phyloP scores from a whole-genome alignment of 2,888 invertebrate species.

The Epinotia nisella region DNA sequence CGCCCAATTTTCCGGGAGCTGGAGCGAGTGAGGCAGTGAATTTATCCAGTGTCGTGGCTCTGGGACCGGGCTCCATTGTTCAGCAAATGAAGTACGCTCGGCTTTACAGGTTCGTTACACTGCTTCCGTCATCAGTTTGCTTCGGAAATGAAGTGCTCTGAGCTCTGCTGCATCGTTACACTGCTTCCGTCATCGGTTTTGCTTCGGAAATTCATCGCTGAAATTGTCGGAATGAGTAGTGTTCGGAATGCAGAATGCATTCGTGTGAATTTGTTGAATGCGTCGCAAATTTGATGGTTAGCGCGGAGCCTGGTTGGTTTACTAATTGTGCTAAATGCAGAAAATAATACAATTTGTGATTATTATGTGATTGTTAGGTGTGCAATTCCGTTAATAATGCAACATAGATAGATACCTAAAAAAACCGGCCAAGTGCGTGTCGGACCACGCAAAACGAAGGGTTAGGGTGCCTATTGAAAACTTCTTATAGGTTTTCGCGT shows the following conservation, averaged over 20 bases:
- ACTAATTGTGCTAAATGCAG: background rate
- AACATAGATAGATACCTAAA: background rate
- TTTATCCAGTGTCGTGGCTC: constrained; percentile 80
- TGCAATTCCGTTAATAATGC: background rate
- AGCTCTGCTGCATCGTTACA: constrained; percentile 74
- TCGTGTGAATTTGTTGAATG: constrained; percentile 10
- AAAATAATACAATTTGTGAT: background rate
- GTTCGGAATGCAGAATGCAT: constrained; percentile 28
- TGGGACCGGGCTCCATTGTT: constrained; percentile 76
- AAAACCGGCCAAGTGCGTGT: too few relatives aligned
- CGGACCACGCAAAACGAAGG: too few relatives aligned
- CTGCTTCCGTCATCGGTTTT: constrained; percentile 67
- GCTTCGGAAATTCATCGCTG: constrained; percentile 43
- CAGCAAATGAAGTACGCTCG: constrained; percentile 80
- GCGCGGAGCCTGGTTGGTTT: background rate
- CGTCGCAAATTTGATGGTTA: constrained; percentile 38
- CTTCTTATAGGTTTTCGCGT: too few relatives aligned
- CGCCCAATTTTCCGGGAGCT: constrained; percentile 82
- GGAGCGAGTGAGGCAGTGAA: constrained; percentile 76
- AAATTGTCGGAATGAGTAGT: constrained; percentile 36
- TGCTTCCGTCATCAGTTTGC: constrained; percentile 66
- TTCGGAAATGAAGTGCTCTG: constrained; percentile 74
- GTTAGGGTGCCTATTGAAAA: too few relatives aligned
- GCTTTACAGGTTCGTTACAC: constrained; percentile 74
- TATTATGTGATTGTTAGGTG: background rate